Conservation (phyloP, 1,140 invertebrate genomes). For the Dryas iulia region DNA sequence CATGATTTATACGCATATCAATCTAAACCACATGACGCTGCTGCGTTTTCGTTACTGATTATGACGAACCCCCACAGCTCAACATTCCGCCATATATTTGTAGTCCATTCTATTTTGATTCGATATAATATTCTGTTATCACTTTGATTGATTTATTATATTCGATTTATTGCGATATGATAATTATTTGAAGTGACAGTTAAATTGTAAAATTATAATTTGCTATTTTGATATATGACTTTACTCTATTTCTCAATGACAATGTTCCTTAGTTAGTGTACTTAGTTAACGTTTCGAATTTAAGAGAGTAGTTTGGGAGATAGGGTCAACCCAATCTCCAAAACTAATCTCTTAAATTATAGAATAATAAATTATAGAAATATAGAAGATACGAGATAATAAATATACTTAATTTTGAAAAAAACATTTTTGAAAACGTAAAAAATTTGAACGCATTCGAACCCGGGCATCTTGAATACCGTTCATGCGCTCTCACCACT, state of each 20-base stretch:
- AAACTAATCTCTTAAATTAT: too few species aligned
- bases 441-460: too few species aligned
- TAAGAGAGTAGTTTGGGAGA: too few species aligned
- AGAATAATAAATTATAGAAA: too few species aligned
- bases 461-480: too few species aligned
- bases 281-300: too few species aligned
- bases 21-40: constrained; percentile 23
- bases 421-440: too few species aligned
- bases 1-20: constrained; percentile 20
- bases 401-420: too few species aligned
- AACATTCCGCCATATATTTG: constrained; percentile 11
- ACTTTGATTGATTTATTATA: constrained; percentile 19
- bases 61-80: constrained; percentile 12
- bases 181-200: not conserved
- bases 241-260: not conserved
- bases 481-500: too few species aligned
- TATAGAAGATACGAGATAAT: not conserved
- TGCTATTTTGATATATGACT: not conserved
- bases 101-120: constrained; percentile 25
- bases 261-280: not conserved
- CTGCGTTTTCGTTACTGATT: constrained; percentile 26
- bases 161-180: not conserved
- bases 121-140: constrained; percentile 10
- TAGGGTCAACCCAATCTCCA: too few species aligned
- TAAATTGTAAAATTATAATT: not conserved